Evolutionary conservation across 2,113 vertebrate species (phyloP), one percentile per base, ranked within the genome.

Genomic region (Salvelinus alpinus): DNA sequence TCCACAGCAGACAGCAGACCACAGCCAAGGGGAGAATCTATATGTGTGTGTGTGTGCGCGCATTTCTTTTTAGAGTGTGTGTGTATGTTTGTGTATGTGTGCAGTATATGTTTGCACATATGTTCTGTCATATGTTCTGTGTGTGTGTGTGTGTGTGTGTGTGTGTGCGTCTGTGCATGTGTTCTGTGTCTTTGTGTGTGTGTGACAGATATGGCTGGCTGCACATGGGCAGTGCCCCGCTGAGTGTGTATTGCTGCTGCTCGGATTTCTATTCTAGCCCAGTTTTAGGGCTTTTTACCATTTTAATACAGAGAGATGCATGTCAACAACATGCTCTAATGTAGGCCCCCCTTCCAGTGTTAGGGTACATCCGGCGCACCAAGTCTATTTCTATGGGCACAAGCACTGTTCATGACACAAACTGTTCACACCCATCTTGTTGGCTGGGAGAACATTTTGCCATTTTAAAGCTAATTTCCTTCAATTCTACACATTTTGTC

Each of bases 261-360:
- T 72, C 71, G 3, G 22, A 31, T 79, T 71, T 80, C 76, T 80
- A 73, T 73, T 80, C 79, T 69, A 70, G 31, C 71, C 71, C 77
- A 75, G 85, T 89, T 88, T 27, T 22, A 13, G 65, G 65, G 12
- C 60, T 34, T 22, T 22, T 6, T 67, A 13, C 18, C 31, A 34
- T 67, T 20, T 9, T n/a, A 24, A 24, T 20, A n/a, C 20, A 38
- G 8, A 64, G 20, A 64, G n/a, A 20, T 16, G 8, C 4, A 18
- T 22, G 16, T 16, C 60, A 64, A n/a, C 60, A 18, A 38, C 34
- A 38, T 38, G 34, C 34, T 38, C 34, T 38, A 38, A 38, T 38
- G 34, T 8, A 38, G 34, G 34, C 60, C 60, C 60, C 4, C 16
- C 60, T 57, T 57, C 13, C 54, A 64, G 22, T 2, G 2, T 44